Base-by-base conservation (phyloP, 2,113 vertebrate genomes). In the Callionymus lyra region DNA sequence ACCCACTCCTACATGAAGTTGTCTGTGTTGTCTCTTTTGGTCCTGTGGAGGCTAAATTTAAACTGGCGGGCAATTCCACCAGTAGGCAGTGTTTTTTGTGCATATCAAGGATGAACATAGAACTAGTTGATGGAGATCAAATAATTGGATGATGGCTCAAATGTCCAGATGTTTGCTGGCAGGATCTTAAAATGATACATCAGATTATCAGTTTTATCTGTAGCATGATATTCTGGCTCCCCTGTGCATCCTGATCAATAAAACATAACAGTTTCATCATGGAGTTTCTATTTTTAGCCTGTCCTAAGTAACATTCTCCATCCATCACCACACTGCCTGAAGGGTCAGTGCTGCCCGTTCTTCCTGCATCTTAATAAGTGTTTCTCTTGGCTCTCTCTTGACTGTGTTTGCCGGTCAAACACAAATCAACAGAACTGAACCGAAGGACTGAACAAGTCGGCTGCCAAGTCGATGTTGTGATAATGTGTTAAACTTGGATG, bases 191-290 rank as follows among this genome's bases (percentile, higher is more conserved):
- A 16, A 15, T 32, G 15, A 6, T 32, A 6, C 27, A n/a, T n/a
- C n/a, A n/a, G n/a, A n/a, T n/a, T 27, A 5, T 27, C 21, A 27
- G 8, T 27, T 5, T 4, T 27, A 5, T 27, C 21, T 5, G 21
- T 8, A 27, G 21, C 21, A 27, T 4, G 4, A 27, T 27, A 5
- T 27, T 4, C 21, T 27, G 21, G 21, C 21, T 27, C 21, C 34
- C 18, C 27, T 41, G 44, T 47, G 5, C 16, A 34, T 49, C 12
- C 36, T 19, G 48, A 52, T 57, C 59, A 41, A 44, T 57, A 52
- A 12, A 10, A 8, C 21, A 27, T 4, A 27, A 27, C 21, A 27
- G 21, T 17, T 43, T 47, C 60, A 40, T 54, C 44, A 59, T 27
- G n/a, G 43, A 46, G 17, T 56, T 5, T 13, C 34, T 44, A 49